Percentiles rank a stretch among this genome's conserved stretches.
Conservation (phyloP, 2,888 invertebrate genomes). For the Dynastes maya region DNA sequence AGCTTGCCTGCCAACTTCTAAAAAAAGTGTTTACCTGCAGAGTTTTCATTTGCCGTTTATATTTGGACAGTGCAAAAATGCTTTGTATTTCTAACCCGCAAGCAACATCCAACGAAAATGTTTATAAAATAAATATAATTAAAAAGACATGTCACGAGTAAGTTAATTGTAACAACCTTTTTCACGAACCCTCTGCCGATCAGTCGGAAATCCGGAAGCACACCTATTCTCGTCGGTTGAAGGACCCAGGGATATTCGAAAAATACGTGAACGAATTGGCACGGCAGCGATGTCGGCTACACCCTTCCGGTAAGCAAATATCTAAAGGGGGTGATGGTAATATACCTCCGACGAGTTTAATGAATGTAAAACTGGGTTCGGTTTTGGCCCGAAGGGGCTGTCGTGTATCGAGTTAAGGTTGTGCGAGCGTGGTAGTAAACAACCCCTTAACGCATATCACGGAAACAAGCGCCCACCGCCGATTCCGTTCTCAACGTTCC, state of each 20-base stretch:
- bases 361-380: constrained; percentile 45
- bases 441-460: constrained; percentile 23
- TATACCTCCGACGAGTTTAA: constrained; percentile 44
- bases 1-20: no score
- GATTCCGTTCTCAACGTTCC: not conserved
- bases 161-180: constrained; percentile 15
- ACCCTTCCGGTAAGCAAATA: constrained; percentile 44
- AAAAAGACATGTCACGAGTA: not conserved
- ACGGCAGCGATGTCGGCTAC: constrained; percentile 21
- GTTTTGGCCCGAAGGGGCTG: constrained; percentile 29
- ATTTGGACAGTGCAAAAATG: not conserved
- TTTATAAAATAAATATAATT: not conserved
- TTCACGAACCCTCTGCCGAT: not conserved
- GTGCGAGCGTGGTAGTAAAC: constrained; percentile 14
- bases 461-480: constrained; percentile 15
- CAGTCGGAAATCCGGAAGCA: not conserved
- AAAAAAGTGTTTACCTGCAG: no score
- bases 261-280: constrained; percentile 12
- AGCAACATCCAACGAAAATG: not conserved
- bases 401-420: constrained; percentile 39
- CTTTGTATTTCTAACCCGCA: no score
- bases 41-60: no score
- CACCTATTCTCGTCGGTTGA: not conserved
- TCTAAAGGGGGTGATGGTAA: constrained; percentile 32
- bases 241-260: not conserved